A percentile compares a stretch with the other conserved stretches of the same genome.
Conservation (phyloP, 1,140 invertebrate genomes). For the Sminthurides bifidus region DNA sequence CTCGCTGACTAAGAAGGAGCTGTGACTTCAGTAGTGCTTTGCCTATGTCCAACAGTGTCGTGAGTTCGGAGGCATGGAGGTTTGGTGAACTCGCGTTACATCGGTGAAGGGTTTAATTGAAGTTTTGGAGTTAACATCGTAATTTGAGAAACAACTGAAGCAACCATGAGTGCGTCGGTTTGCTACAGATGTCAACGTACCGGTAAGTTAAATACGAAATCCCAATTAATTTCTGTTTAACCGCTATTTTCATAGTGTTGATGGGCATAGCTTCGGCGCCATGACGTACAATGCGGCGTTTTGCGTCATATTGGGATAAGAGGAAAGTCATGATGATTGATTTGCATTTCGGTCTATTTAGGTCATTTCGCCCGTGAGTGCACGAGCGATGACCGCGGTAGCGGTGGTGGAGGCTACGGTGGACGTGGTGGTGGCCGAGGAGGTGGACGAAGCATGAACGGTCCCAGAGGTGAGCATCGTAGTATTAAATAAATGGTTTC, state of each 20-base stretch:
- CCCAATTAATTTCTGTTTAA: background rate
- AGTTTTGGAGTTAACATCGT: background rate
- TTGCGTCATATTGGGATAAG: background rate
- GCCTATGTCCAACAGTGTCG: background rate
- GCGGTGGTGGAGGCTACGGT: slow-evolving; percentile 21
- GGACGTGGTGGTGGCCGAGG: slow-evolving; percentile 25
- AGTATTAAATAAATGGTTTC: background rate
- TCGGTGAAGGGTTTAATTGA: too few species aligned
- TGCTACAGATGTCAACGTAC: slow-evolving; percentile 84
- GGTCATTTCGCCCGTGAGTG: slow-evolving; percentile 35
- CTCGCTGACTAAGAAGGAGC: too few species aligned
- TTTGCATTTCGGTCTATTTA: slow-evolving; percentile 3
- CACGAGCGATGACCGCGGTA: slow-evolving; percentile 11
- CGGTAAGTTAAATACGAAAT: slow-evolving; percentile 37
- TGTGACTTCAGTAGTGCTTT: too few species aligned
- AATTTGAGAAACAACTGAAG: background rate
- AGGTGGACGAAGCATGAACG: slow-evolving; percentile 15
- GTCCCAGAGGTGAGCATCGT: slow-evolving; percentile 11
- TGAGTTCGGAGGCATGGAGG: background rate
- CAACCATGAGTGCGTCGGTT: slow-evolving; percentile 55
- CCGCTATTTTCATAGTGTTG: background rate
- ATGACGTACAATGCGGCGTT: background rate
- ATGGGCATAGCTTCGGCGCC: too few species aligned
- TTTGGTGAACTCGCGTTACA: background rate
- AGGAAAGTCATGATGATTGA: background rate